Evolutionary conservation across 2,113 vertebrate genomes (phyloP).

Genomic region (Pogona vitticeps): DNA sequence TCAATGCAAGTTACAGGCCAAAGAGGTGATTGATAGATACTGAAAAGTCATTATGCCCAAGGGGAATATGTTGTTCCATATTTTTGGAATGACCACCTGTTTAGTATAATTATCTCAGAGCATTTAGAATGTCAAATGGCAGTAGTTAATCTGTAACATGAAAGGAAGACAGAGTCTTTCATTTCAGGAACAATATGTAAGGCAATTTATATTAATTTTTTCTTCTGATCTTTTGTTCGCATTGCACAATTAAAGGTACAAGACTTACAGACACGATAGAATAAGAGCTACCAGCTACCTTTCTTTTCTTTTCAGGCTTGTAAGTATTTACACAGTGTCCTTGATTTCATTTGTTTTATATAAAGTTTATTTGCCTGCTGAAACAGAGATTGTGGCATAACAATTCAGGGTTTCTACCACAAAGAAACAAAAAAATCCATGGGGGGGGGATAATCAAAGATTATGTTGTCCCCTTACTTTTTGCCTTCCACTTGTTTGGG

Average conservation of each 20-base stretch:
- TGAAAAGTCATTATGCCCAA: no score
- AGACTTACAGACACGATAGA: neutral
- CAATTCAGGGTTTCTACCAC: neutral
- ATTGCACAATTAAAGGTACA: neutral
- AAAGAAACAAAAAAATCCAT: no score
- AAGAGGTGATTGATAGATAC: no score
- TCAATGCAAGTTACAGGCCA: neutral
- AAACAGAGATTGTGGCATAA: neutral
- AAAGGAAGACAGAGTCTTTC: neutral
- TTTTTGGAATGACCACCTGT: neutral
- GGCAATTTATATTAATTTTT: neutral
- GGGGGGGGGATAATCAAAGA: neutral
- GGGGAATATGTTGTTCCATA: no score
- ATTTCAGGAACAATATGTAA: neutral
- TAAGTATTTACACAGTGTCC: neutral
- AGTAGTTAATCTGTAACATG: neutral
- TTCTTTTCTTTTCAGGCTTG: neutral
- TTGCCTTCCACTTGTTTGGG: no score
- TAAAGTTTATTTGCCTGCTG: neutral
- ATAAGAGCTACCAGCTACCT: neutral
- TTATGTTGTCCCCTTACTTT: neutral
- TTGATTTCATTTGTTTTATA: neutral
- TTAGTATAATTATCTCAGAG: neutral
- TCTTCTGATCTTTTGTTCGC: slow-evolving; percentile 16
- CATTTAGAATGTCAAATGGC: neutral